A percentile compares a stretch with the other conserved stretches of the same genome.
Conservation (phyloP, 2,797 vertebrate genomes). For the Falco peregrinus region DNA sequence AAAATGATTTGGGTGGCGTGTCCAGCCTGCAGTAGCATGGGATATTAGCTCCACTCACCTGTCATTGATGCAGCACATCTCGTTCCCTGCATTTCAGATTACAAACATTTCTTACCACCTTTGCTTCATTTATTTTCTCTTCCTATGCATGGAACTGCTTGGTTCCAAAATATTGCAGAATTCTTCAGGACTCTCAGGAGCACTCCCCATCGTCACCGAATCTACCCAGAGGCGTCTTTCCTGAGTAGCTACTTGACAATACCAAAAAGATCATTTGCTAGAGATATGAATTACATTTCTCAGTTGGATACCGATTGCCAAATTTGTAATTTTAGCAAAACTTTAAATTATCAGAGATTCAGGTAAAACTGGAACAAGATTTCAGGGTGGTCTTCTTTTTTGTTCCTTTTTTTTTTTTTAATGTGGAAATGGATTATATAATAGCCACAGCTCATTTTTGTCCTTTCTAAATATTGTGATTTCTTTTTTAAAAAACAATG, state of each 20-base stretch:
- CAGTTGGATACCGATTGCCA: neutral
- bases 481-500: neutral
- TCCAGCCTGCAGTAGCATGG: neutral
- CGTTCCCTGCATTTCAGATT: neutral
- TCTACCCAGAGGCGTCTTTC: neutral
- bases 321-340: neutral
- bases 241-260: neutral
- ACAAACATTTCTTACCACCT: neutral
- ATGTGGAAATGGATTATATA: neutral
- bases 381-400: neutral
- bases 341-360: neutral
- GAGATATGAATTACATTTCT: neutral
- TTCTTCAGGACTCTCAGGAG: neutral
- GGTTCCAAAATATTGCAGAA: neutral
- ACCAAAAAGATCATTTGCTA: neutral
- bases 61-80: neutral
- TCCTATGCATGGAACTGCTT: neutral
- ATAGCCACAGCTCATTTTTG: neutral
- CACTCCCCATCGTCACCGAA: neutral
- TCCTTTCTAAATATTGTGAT: neutral
- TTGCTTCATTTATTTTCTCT: neutral
- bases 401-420: neutral
- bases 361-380: neutral
- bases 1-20: fast-evolving
- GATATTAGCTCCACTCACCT: conserved; percentile 30